phyloP scores from a whole-genome alignment of 2,113 vertebrate species.

The Antechinus stuartii region DNA sequence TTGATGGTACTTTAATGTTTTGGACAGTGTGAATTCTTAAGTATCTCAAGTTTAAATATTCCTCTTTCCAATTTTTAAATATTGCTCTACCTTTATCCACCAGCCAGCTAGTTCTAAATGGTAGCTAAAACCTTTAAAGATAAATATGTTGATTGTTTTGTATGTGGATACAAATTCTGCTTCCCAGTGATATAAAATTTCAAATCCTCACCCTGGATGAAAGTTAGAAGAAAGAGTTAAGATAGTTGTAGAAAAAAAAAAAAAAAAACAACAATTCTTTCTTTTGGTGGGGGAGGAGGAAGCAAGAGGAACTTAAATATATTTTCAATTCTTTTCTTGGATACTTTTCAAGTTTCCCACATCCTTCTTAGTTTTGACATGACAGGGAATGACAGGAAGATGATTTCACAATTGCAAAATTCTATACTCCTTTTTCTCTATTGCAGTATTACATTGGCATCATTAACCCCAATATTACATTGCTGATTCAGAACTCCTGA shows the following conservation, averaged over 20 bases:
- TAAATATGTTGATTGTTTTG: background rate
- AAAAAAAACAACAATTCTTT: background rate
- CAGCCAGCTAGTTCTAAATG: background rate
- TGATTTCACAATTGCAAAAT: background rate
- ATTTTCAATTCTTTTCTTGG: background rate
- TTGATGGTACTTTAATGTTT: background rate
- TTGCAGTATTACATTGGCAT: conserved; percentile 18
- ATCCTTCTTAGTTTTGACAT: background rate
- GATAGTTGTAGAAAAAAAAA: background rate
- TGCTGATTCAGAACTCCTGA: background rate
- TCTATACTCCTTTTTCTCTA: conserved; percentile 30
- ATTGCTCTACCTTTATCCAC: background rate
- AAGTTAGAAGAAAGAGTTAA: background rate
- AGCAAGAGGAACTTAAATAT: background rate
- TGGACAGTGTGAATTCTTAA: background rate
- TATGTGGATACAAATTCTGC: conserved; percentile 22
- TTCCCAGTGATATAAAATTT: background rate
- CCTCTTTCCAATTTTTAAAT: background rate
- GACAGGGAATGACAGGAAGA: background rate
- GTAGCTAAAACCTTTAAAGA: conserved; percentile 8
- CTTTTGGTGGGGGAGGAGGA: background rate
- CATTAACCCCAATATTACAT: background rate
- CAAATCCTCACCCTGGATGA: conserved; percentile 1
- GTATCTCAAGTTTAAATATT: background rate
- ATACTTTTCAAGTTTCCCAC: background rate